Conservation (phyloP, 2,888 invertebrate genomes). For the Boloria selene region DNA sequence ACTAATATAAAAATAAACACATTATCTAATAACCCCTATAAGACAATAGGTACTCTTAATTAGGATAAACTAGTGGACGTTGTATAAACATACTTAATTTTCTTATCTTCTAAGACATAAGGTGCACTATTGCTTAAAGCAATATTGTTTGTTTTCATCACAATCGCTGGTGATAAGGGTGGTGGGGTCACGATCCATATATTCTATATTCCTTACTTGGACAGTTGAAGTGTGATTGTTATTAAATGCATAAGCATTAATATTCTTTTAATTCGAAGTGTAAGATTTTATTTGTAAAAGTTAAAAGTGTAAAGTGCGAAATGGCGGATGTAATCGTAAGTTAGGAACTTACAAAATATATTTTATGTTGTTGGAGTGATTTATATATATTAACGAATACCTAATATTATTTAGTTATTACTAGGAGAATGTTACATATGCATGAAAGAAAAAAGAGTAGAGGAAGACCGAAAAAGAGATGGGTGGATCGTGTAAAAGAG, state of each 20-base stretch:
- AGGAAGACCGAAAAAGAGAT: too few relatives aligned
- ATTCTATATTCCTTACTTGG: slow-evolving; percentile 12
- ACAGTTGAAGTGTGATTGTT: slow-evolving; percentile 10
- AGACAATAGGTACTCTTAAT: slow-evolving; percentile 20
- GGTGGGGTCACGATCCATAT: slow-evolving; percentile 35
- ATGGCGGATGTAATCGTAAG: slow-evolving; percentile 62
- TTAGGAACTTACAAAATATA: slow-evolving; percentile 23
- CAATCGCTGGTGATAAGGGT: slow-evolving; percentile 38
- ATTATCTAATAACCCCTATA: slow-evolving; percentile 14
- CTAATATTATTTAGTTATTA: too few relatives aligned
- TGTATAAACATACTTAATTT: not conserved
- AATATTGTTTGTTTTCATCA: slow-evolving; percentile 30
- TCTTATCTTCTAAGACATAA: slow-evolving; percentile 15
- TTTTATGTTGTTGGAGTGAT: too few relatives aligned
- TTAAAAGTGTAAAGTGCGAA: slow-evolving; percentile 26
- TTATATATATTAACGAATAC: too few relatives aligned
- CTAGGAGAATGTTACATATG: too few relatives aligned
- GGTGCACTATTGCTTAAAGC: slow-evolving; percentile 9
- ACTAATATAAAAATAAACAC: slow-evolving; percentile 7
- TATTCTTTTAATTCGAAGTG: not conserved
- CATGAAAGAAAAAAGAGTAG: too few relatives aligned
- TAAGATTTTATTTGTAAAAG: not conserved
- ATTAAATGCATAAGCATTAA: slow-evolving; percentile 5
- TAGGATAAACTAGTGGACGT: not conserved
- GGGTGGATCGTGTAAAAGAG: too few relatives aligned